phyloP scores from a whole-genome alignment of 2,797 vertebrate species.

The Enteromius trimaculatus region DNA sequence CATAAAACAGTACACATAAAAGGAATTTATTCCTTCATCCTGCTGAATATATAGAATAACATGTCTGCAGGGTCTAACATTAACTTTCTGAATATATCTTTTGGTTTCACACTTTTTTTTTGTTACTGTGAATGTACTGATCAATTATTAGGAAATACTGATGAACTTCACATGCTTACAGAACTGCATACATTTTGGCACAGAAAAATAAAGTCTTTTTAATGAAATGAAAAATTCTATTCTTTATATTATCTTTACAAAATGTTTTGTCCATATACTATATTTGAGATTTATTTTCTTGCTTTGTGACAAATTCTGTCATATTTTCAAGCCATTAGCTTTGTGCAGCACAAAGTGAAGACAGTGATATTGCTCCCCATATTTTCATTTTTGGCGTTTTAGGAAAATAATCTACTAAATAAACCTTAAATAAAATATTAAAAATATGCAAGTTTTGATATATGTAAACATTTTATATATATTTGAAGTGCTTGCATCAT shows the following conservation, averaged over 20 bases:
- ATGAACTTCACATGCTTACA: background rate
- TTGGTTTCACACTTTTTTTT: no score
- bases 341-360: background rate
- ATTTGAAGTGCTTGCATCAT: background rate
- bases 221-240: background rate
- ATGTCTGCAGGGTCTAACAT: background rate
- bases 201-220: background rate
- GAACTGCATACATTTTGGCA: background rate
- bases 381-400: background rate
- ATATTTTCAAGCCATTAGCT: background rate
- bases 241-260: background rate
- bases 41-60: background rate
- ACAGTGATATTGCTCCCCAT: background rate
- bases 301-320: background rate
- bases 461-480: background rate
- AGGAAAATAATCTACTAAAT: background rate
- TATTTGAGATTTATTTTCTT: background rate
- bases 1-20: conserved; percentile 6
- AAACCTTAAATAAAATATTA: background rate
- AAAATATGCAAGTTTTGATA: background rate
- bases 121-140: background rate
- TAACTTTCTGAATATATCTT: no score
- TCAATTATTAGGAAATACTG: background rate
- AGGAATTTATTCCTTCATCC: no score
- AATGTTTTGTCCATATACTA: background rate